Conservation (phyloP, 2,113 vertebrate genomes). For the Antechinus stuartii region DNA sequence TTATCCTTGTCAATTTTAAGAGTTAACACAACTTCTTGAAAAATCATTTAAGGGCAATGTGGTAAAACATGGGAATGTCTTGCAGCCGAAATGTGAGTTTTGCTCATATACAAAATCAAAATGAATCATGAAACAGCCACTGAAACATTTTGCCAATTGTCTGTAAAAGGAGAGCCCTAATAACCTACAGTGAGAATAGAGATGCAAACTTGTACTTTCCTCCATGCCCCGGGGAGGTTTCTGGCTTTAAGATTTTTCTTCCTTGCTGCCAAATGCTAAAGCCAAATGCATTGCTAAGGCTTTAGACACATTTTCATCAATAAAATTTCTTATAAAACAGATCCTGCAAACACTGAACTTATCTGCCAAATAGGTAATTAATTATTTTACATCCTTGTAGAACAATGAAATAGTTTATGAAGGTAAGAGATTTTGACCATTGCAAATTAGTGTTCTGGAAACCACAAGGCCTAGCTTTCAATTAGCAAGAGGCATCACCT, state of each 20-base stretch:
- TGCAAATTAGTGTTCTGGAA: conserved; percentile 72
- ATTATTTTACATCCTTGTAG: conserved; percentile 79
- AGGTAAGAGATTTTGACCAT: conserved; percentile 70
- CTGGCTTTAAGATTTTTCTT: conserved; percentile 82
- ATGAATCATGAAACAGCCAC: conserved; percentile 84
- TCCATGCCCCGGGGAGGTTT: conserved; percentile 79
- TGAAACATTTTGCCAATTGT: conserved; percentile 83
- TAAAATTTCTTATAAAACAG: conserved; percentile 87
- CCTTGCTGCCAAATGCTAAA: conserved; percentile 83
- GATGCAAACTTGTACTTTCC: conserved; percentile 75
- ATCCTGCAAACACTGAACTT: conserved; percentile 80
- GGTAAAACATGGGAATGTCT: conserved; percentile 79
- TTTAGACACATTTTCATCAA: conserved; percentile 87
- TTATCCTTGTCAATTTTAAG: conserved; percentile 71
- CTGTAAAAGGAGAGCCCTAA: conserved; percentile 83
- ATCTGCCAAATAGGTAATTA: conserved; percentile 81
- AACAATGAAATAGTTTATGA: conserved; percentile 81
- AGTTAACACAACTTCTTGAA: conserved; percentile 78
- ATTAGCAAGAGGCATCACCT: conserved; percentile 73
- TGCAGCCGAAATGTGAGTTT: conserved; percentile 78
- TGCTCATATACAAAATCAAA: conserved; percentile 82
- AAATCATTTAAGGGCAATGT: conserved; percentile 72
- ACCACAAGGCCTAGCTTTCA: conserved; percentile 74
- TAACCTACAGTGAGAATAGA: conserved; percentile 84
- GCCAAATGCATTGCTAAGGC: conserved; percentile 85